Evolutionary conservation across 2,113 vertebrate species (phyloP).

Genomic region (Edolisoma coerulescens): DNA sequence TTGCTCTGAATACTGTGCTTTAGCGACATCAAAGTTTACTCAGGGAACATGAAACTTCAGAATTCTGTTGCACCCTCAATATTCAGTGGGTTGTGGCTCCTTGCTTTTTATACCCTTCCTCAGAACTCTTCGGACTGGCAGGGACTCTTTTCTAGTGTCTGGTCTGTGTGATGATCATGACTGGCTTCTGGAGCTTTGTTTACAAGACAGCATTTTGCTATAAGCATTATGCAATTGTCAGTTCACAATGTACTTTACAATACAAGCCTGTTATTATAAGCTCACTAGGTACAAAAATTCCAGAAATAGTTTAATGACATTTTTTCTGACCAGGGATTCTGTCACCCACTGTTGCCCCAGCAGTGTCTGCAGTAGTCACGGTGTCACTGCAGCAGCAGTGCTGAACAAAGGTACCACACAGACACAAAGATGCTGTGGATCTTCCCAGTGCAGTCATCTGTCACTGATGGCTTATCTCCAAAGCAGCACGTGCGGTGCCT

Average conservation of each 20-base stretch:
- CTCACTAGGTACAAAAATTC: background rate
- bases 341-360: background rate
- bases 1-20: background rate
- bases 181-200: background rate
- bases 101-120: background rate
- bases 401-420: slow-evolving; percentile 11
- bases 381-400: background rate
- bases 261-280: background rate
- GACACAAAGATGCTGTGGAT: background rate
- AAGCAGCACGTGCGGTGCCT: background rate
- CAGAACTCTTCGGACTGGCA: background rate
- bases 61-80: background rate
- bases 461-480: slow-evolving; percentile 34
- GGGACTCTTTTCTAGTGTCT: background rate
- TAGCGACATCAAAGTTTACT: background rate
- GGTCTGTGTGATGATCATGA: background rate
- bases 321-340: background rate
- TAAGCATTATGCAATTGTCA: background rate
- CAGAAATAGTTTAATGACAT: background rate
- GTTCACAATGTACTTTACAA: background rate
- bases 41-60: background rate
- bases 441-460: slow-evolving; percentile 20
- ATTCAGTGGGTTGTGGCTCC: background rate
- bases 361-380: background rate
- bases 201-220: background rate